Evolutionary conservation across 1,140 invertebrate species (phyloP), one percentile per base, ranked within the genome.

Genomic region (Teleopsis dalmanni): DNA sequence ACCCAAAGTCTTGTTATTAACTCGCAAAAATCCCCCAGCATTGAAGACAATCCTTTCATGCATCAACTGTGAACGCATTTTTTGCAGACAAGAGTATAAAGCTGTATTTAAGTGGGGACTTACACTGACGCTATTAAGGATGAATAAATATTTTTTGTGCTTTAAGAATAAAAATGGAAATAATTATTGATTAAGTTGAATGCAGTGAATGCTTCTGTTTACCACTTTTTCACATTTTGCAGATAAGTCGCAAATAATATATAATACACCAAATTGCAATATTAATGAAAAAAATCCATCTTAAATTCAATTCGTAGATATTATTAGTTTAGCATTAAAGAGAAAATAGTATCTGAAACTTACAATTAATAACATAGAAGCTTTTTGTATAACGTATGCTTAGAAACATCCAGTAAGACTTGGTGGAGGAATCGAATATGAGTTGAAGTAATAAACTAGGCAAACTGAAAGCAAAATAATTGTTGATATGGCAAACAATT

Each of bases 391-490:
- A n/a, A n/a, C n/a, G 23, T 21, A 26, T 16, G 23, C 29, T 42
- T 16, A 42, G 19, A 42, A 42, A 14, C 10, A 26, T 26, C 40
- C 40, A 42, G 29, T 42, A 42, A 16, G 40, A 22, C 11, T 26
- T 26, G 18, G 29, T n/a, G 0, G 40, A 26, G n/a, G 29, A 21
- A 27, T 42, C 40, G 11, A 27, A 26, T 16, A 42, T 22, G 4
- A 26, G 40, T n/a, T 42, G 25, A 16, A 16, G n/a, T 18, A 42
- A 42, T 27, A 42, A 16, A 5, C 40, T 16, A 18, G 40, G 40
- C 11, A 27, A 27, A 42, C 40, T 42, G 23, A 22, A 42, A 4
- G 25, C 40, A 42, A 42, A 42, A 18, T 42, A 42, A 26, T 26
- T 16, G n/a, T 22, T 42, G 25, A 42, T 8, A 0, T 18, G n/a